Evolutionary conservation across 2,797 vertebrate species (phyloP).

Genomic region (Hemitrygon akajei): DNA sequence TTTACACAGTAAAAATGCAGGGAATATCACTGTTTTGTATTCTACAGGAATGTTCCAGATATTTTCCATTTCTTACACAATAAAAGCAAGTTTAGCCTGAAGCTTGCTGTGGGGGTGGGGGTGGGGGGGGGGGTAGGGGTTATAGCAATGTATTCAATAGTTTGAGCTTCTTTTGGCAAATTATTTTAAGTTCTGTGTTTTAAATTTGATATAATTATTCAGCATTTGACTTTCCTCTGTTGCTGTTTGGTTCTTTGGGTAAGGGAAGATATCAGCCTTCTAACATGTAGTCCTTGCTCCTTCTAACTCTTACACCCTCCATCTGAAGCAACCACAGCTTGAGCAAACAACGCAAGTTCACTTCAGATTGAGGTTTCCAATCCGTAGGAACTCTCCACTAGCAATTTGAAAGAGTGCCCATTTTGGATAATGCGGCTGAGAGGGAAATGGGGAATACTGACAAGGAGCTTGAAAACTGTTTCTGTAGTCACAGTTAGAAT

Average conservation of each 20-base stretch:
- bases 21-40: conserved; percentile 11
- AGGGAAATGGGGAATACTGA: not conserved
- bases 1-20: conserved; percentile 26
- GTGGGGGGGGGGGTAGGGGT: too few relatives aligned
- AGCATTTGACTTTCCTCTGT: not conserved
- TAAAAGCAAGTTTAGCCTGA: not conserved
- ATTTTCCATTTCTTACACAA: conserved; percentile 23
- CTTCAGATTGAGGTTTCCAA: not conserved
- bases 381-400: not conserved
- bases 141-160: too few relatives aligned
- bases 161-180: not conserved
- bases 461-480: not conserved
- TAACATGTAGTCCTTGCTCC: not conserved
- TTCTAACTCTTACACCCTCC: not conserved
- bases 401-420: not conserved
- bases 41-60: conserved; percentile 33
- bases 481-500: not conserved
- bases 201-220: conserved; percentile 9
- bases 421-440: not conserved
- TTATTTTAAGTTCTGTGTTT: not conserved
- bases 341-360: not conserved
- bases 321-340: not conserved
- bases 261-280: not conserved
- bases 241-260: not conserved
- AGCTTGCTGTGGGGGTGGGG: too few relatives aligned